Percentiles rank a stretch among this genome's conserved stretches.
These are phyloP conservation scores for Pachyramphus minor DNA, from an alignment of 2,113 vertebrate species.

Conservation along the genomic window DNA sequence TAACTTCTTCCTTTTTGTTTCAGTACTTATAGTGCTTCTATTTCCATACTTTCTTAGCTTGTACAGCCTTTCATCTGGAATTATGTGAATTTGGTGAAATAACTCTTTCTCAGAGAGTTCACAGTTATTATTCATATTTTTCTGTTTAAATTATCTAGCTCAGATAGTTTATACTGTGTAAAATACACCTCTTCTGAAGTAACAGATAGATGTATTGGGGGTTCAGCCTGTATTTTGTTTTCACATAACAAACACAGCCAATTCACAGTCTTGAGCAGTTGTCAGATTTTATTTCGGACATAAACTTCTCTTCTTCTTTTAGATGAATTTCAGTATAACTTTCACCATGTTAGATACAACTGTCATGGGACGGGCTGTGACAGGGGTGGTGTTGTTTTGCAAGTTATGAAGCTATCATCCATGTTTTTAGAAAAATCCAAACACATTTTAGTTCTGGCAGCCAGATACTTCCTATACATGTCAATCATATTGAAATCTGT, in stretches of 20 bases:
- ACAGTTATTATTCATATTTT: not conserved
- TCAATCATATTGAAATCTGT: not conserved
- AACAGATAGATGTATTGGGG: not conserved
- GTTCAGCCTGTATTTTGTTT: not conserved
- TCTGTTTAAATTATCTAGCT: not conserved
- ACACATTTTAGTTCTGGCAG: not conserved
- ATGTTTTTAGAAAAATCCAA: not conserved
- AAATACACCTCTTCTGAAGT: not conserved
- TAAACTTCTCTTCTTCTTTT: slow-evolving; percentile 5
- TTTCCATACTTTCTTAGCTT: not conserved
- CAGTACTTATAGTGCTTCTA: not conserved
- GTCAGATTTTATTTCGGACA: slow-evolving; percentile 23
- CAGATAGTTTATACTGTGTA: not conserved
- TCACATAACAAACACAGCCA: not conserved
- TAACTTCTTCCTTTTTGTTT: not conserved
- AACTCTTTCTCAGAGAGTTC: not conserved
- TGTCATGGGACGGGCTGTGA: accelerated
- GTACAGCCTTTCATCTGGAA: not conserved
- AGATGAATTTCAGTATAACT: not conserved
- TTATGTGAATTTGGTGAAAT: not conserved
- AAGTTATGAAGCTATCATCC: not conserved
- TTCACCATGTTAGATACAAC: not conserved
- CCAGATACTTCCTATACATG: not conserved
- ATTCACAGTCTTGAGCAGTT: not conserved
- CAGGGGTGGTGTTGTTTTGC: not conserved